These are phyloP conservation scores for Hyles vespertilio DNA, from an alignment of 1,140 invertebrate genomes.

Conservation along the genomic window DNA sequence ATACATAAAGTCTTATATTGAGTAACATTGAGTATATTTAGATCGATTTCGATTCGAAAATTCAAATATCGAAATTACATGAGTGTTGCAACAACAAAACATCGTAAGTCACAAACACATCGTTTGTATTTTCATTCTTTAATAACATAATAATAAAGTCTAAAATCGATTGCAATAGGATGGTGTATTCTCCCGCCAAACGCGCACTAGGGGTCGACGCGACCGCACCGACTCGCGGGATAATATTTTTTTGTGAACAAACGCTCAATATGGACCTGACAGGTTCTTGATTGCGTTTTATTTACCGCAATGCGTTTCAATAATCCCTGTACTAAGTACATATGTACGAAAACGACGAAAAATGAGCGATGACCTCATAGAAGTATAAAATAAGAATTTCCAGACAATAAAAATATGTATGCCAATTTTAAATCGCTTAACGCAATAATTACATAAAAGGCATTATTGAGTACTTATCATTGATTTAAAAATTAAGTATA, in stretches of 20 bases:
- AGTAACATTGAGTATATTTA: background rate
- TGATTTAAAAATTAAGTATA: too few relatives aligned
- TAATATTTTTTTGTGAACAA: too few relatives aligned
- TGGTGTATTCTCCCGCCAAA: background rate
- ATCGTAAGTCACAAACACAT: background rate
- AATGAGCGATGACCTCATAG: too few relatives aligned
- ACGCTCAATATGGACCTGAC: background rate
- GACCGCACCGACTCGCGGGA: slow-evolving; percentile 1
- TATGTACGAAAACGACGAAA: background rate
- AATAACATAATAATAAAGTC: background rate
- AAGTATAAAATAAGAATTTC: too few relatives aligned
- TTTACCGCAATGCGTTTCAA: background rate
- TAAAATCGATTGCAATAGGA: background rate
- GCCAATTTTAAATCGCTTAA: too few relatives aligned
- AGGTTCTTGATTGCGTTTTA: slow-evolving; percentile 3
- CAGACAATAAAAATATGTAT: too few relatives aligned
- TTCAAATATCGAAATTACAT: slow-evolving; percentile 13
- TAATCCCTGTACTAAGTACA: background rate
- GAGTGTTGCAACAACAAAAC: background rate
- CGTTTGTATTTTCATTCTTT: background rate
- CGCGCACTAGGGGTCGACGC: slow-evolving; percentile 1
- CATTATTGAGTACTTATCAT: too few relatives aligned
- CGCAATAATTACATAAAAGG: too few relatives aligned
- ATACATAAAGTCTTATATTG: background rate
- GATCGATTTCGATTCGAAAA: slow-evolving; percentile 2